A percentile compares a stretch with the other conserved stretches of the same genome.
Evolutionary conservation across 2,113 vertebrate species (phyloP).

Genomic region (Stictonetta naevosa): DNA sequence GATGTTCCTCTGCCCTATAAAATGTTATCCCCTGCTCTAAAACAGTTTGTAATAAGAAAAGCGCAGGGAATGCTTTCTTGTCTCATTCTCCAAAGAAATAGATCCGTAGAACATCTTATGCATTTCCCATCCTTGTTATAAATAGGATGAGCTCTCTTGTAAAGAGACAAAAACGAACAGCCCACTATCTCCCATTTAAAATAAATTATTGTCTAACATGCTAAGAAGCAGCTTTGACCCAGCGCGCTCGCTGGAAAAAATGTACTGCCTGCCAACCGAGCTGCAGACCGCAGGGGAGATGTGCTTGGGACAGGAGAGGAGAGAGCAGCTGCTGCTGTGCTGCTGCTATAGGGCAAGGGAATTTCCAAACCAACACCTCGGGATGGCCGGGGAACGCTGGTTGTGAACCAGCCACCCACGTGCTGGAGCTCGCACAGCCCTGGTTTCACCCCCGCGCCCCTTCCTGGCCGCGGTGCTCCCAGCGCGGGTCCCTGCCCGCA

Average conservation of each 20-base stretch:
- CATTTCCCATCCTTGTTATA: neutral
- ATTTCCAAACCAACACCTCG: too few species aligned
- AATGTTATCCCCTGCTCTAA: rapidly evolving
- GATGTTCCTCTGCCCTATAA: rapidly evolving
- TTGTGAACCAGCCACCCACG: neutral
- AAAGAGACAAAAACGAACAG: neutral
- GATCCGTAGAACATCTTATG: neutral
- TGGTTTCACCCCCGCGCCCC: neutral
- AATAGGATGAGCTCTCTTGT: rapidly evolving
- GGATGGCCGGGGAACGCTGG: neutral
- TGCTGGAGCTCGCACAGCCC: neutral
- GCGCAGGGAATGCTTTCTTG: rapidly evolving
- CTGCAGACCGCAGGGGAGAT: neutral
- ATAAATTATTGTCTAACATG: too few species aligned
- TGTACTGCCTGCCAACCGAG: neutral
- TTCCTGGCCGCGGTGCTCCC: too few species aligned
- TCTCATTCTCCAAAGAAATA: neutral
- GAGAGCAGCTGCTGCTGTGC: too few species aligned
- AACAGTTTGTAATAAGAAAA: neutral
- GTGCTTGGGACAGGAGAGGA: too few species aligned
- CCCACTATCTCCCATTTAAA: neutral
- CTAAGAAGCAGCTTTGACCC: neutral
- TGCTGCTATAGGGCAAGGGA: too few species aligned
- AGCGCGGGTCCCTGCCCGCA: too few species aligned
- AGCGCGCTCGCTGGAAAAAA: neutral